phyloP scores from a whole-genome alignment of 2,888 invertebrate genomes.

The Eugnorisma glareosa region DNA sequence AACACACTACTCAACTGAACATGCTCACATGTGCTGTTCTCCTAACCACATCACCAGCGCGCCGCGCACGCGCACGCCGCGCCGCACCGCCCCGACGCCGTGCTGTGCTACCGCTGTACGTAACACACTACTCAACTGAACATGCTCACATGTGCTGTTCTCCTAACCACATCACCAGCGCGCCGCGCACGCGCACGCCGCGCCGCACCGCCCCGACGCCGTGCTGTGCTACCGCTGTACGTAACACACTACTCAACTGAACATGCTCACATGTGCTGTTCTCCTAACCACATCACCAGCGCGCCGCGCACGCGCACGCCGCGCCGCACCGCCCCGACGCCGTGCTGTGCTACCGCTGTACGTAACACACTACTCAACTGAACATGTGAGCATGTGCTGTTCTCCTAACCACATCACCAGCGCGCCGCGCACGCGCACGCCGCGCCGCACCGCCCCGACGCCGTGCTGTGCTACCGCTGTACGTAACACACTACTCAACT shows the following conservation, averaged over 20 bases:
- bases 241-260: not conserved
- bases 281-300: no score
- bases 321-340: constrained; percentile 73
- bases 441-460: constrained; percentile 72
- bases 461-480: constrained; percentile 80
- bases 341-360: constrained; percentile 80
- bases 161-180: no score
- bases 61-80: constrained; percentile 89
- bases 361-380: not conserved
- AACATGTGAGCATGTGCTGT: no score
- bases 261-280: no score
- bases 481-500: not conserved
- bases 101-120: constrained; percentile 79
- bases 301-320: constrained; percentile 89
- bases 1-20: no score
- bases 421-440: constrained; percentile 90
- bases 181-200: constrained; percentile 89
- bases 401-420: no score
- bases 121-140: not conserved
- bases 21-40: not conserved
- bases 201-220: constrained; percentile 73
- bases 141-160: no score
- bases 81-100: constrained; percentile 73
- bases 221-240: constrained; percentile 80
- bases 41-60: constrained; percentile 67